Evolutionary conservation across 2,113 vertebrate genomes (phyloP).

Genomic region (Fukomys damarensis): DNA sequence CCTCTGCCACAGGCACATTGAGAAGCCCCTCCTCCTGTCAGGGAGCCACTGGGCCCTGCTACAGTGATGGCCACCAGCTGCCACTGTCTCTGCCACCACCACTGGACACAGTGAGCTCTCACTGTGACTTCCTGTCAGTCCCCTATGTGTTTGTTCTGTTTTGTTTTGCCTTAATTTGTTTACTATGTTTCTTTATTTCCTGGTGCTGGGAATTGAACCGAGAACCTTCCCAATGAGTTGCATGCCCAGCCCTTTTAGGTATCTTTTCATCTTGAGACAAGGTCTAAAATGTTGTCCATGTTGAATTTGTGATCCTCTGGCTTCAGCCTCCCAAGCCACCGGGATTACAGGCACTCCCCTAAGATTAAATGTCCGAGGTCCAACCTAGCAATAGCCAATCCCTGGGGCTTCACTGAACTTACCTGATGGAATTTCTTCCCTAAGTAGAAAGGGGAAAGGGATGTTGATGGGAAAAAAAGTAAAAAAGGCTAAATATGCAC

Average conservation of each 20-base stretch:
- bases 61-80: background rate
- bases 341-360: background rate
- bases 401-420: background rate
- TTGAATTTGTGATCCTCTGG: background rate
- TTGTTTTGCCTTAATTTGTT: background rate
- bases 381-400: background rate
- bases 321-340: background rate
- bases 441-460: background rate
- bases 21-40: background rate
- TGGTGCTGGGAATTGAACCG: background rate
- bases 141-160: background rate
- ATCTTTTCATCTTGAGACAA: background rate
- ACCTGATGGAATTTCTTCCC: background rate
- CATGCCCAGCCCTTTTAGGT: background rate
- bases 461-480: background rate
- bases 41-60: background rate
- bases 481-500: background rate
- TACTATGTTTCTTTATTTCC: background rate
- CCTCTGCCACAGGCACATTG: background rate
- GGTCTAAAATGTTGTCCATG: background rate
- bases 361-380: background rate
- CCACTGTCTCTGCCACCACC: rapidly evolving
- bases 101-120: background rate
- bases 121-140: background rate
- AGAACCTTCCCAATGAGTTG: background rate